phyloP scores from a whole-genome alignment of 2,113 vertebrate species.

The Lepidothrix coronata region DNA sequence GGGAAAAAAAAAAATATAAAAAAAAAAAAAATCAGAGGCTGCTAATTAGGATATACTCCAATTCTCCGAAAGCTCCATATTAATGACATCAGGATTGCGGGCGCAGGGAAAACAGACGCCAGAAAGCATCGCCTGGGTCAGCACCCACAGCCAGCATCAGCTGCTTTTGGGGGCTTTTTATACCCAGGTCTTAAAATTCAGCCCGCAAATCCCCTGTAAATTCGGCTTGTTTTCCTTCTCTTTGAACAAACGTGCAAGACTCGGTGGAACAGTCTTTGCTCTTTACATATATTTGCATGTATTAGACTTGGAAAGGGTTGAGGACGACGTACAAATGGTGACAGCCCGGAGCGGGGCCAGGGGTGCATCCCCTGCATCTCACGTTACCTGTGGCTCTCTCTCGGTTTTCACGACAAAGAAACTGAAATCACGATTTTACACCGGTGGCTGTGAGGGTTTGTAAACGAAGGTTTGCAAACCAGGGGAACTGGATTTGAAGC shows the following conservation, averaged over 20 bases:
- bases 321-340: background rate
- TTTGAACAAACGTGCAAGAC: constrained; percentile 1
- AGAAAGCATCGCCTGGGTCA: background rate
- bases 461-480: background rate
- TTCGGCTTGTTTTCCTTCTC: background rate
- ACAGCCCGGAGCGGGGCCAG: background rate
- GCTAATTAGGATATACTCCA: constrained; percentile 47
- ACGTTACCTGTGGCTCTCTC: background rate
- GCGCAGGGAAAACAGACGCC: background rate
- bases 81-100: background rate
- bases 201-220: background rate
- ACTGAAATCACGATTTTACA: background rate
- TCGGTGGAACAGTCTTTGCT: background rate
- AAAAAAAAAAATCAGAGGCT: constrained; percentile 21
- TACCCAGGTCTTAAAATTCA: background rate
- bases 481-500: background rate
- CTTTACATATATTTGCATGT: constrained; percentile 52
- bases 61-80: constrained; percentile 25
- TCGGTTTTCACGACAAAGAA: background rate
- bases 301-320: background rate
- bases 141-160: background rate
- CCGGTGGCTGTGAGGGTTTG: background rate
- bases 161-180: background rate
- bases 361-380: background rate
- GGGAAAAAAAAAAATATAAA: background rate